Base-by-base conservation (phyloP, 2,888 invertebrate genomes). In the Ethmia dodecea region DNA sequence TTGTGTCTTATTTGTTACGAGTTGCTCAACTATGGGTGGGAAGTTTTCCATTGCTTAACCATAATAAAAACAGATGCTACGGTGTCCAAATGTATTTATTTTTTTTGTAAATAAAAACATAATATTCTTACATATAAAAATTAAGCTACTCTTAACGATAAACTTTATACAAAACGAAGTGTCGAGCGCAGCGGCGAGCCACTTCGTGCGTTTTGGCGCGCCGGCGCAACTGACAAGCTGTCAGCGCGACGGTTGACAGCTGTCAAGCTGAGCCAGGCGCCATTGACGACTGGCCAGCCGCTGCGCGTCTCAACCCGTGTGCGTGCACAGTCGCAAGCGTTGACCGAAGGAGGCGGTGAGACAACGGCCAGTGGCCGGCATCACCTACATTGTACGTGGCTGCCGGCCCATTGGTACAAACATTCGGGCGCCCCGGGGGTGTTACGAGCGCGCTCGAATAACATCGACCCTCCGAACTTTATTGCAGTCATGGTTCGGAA, bases 71-170 rank as follows among this genome's bases (percentile, higher is more conserved):
- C 47, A 36, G 16, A 34, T 12, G 10, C 37, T 74, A 86, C 86
- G 86, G 86, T 86, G 86, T 77, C 86, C 58, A 86, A 87, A 87
- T 86, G 87, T 87, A 87, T 87, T 87, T 87, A 86, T 72, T 74
- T 81, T 18, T 80, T 83, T 77, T 71, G 60, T 61, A 66, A 74
- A 72, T 71, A 74, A 74, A 76, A 79, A 84, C 67, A 71, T 68
- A 72, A 72, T 61, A 70, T 76, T 70, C 63, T 71, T 76, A 75
- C 72, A 53, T 68, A 69, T 47, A 42, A 65, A 70, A 68, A 78
- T 70, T 81, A 86, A 66, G 60, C 81, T 84, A 84, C 60, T 49
- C 76, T 78, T 79, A 81, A 50, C 51, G 51, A 62, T 73, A 75
- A 74, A 79, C 84, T 84, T 84, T 86, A 74, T 86, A 84, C 84